A percentile compares a stretch with the other conserved stretches of the same genome.
phyloP scores from a whole-genome alignment of 2,888 invertebrate genomes.

The Pheosia gnoma region DNA sequence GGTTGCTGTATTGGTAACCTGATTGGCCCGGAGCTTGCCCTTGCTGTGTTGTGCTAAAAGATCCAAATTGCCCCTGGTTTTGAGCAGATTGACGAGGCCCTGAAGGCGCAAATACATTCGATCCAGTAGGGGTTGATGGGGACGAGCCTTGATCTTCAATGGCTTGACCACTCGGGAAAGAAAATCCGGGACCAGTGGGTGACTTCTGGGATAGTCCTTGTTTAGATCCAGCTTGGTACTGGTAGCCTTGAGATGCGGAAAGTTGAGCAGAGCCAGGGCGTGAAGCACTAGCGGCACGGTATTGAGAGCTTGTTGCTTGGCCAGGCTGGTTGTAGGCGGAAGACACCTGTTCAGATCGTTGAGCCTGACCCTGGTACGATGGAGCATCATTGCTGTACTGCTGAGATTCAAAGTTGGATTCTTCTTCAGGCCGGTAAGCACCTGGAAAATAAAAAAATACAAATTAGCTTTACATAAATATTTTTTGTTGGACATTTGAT shows the following conservation, averaged over 20 bases:
- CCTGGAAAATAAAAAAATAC: constrained; percentile 50
- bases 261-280: constrained; percentile 1
- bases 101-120: constrained; percentile 9
- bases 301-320: constrained; percentile 17
- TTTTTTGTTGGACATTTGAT: too few relatives aligned
- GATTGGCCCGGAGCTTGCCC: constrained; percentile 34
- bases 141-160: constrained; percentile 25
- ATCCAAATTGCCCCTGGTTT: neutral
- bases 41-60: constrained; percentile 7
- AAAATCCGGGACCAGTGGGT: constrained; percentile 7
- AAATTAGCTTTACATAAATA: neutral
- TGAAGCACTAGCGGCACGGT: constrained; percentile 5
- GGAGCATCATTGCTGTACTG: constrained; percentile 41
- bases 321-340: neutral
- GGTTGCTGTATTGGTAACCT: constrained; percentile 48
- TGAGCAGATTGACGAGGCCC: constrained; percentile 3
- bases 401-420: constrained; percentile 41
- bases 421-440: constrained; percentile 73
- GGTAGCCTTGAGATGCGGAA: constrained; percentile 19
- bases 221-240: constrained; percentile 35
- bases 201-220: constrained; percentile 34
- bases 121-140: constrained; percentile 9
- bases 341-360: constrained; percentile 11
- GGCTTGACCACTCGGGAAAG: constrained; percentile 6
- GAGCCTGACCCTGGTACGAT: constrained; percentile 27